Base-by-base conservation (phyloP, 35 echinoderm and acorn worm genomes). In the Apostichopus californicus region DNA sequence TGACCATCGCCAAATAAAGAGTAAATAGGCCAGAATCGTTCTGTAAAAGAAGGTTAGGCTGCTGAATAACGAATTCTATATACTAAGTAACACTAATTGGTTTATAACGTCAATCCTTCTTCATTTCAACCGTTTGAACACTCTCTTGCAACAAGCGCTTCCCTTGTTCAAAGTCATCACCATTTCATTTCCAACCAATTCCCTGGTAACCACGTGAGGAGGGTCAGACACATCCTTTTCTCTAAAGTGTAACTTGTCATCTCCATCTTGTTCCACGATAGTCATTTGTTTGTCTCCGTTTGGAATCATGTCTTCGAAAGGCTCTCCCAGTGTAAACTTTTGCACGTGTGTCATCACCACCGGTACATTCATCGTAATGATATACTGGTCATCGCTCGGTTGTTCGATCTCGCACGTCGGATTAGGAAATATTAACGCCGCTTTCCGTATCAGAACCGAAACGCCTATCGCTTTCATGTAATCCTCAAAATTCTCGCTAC, bases 361-460 rank as follows among this genome's bases (percentile, higher is more conserved):
- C n/a, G 97, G 97, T n/a, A 99, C 93, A 55, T 95, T 96, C 97
- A 99, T 99, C 64, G 93, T 93, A 57, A 99, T 99, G 23, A 68
- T 77, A 59, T 96, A 99, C 13, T 79, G 72, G 59, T 88, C 73
- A n/a, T 93, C 93, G 14, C 81, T 92, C 18, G 96, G 79, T 17
- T 70, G 60, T 11, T 73, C 89, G 71, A 99, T 93, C 0, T 99
- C 95, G 56, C 95, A 96, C 1, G 97, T 96, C 60, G 97, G 97
- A 18, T 81, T 91, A 56, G 89, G 89, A 95, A 99, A 94, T 57
- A 96, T 86, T 15, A 80, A 73, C 6, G 97, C 97, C 1, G 95
- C 86, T 77, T 96, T 96, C 52, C 97, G 93, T 83, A 99, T 95
- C 8, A 93, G 93, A 3, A 93, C 2, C 25, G 85, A 94, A 26